These are phyloP conservation scores for Monochamus alternatus DNA, from an alignment of 2,888 invertebrate species.

Conservation along the genomic window DNA sequence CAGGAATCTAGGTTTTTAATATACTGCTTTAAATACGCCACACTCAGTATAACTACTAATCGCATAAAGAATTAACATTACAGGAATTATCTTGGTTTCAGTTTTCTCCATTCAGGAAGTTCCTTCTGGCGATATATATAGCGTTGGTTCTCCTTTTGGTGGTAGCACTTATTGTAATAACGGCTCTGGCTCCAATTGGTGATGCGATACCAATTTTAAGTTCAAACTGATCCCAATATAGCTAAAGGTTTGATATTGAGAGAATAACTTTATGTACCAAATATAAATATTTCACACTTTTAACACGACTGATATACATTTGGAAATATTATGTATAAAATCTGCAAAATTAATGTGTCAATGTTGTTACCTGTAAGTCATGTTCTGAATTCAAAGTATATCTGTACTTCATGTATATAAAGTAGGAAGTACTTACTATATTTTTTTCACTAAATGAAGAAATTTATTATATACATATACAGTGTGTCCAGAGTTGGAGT, in stretches of 20 bases:
- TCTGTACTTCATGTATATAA: background rate
- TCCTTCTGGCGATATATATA: conserved; percentile 85
- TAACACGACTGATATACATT: conserved; percentile 22
- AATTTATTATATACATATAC: too few relatives aligned
- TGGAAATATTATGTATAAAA: background rate
- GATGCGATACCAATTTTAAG: conserved; percentile 72
- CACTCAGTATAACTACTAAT: background rate
- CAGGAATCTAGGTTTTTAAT: background rate
- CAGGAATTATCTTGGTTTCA: conserved; percentile 70
- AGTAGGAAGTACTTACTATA: too few relatives aligned
- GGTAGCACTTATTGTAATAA: conserved; percentile 82
- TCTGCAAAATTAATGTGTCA: background rate
- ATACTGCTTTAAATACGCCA: background rate
- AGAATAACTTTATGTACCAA: conserved; percentile 18
- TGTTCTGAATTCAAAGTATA: background rate
- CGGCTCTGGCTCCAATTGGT: conserved; percentile 83
- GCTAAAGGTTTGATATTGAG: background rate
- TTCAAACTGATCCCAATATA: background rate
- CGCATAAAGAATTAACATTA: background rate
- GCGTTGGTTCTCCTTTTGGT: conserved; percentile 81
- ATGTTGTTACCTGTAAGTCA: background rate
- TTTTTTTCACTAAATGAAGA: too few relatives aligned
- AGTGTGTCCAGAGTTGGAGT: too few relatives aligned
- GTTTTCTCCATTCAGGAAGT: conserved; percentile 85
- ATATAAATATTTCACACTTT: conserved; percentile 21